Evolutionary conservation across 1,140 invertebrate species (phyloP).

Genomic region (Drosophila sucinea): DNA sequence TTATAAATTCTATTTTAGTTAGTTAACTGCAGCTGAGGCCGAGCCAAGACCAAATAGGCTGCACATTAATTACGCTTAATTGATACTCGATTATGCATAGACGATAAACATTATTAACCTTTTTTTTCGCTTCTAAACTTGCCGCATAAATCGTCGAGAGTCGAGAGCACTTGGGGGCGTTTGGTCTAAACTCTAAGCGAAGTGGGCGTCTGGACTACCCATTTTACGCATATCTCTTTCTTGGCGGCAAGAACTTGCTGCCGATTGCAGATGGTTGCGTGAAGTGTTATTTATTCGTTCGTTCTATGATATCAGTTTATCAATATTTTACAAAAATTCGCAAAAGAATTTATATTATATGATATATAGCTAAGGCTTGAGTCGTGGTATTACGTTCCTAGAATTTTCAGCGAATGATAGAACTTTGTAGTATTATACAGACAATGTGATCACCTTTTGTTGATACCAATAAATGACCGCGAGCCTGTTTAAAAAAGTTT

Average conservation of each 20-base stretch:
- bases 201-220: conserved; percentile 41
- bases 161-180: conserved; percentile 43
- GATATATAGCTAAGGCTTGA: too few relatives aligned
- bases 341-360: too few relatives aligned
- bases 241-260: not conserved
- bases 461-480: too few relatives aligned
- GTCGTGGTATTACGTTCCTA: too few relatives aligned
- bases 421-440: too few relatives aligned
- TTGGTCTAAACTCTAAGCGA: conserved; percentile 15
- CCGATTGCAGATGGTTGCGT: conserved; percentile 19
- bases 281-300: not conserved
- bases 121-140: conserved; percentile 21
- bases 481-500: too few relatives aligned
- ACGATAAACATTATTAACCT: conserved; percentile 9
- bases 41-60: conserved; percentile 40
- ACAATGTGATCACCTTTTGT: too few relatives aligned
- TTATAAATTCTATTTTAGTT: conserved; percentile 21
- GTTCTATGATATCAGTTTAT: too few relatives aligned
- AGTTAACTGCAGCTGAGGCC: conserved; percentile 34
- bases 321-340: too few relatives aligned
- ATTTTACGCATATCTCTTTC: conserved; percentile 30
- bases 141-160: conserved; percentile 40
- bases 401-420: too few relatives aligned
- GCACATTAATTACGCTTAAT: conserved; percentile 61
- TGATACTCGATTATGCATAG: conserved; percentile 43